Evolutionary conservation across 2,113 vertebrate genomes (phyloP), one percentile per base, ranked within the genome.

Genomic region (Paradisaea rubra): DNA sequence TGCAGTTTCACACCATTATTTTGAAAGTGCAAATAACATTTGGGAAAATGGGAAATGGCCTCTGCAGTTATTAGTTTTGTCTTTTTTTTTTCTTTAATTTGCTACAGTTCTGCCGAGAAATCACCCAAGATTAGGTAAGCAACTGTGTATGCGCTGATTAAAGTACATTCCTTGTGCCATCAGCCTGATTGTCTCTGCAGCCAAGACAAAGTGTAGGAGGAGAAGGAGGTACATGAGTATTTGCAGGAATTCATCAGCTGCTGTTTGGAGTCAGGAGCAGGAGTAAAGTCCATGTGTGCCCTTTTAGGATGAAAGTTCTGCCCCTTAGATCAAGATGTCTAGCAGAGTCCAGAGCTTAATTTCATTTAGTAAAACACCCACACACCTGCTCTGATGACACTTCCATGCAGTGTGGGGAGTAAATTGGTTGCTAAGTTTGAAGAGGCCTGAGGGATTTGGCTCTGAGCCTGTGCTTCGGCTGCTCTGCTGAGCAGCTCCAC

Each of bases 11-110:
- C 81, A 65, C 31, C 33, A 30, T 70, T 60, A 39, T 61, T 95
- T 64, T 52, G 47, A 81, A 84, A 86, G 57, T 53, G 33, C 53
- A 91, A 72, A 85, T 41, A 78, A 70, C 82, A 57, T 56, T 74
- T 82, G 52, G 39, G 71, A 63, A 79, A 85, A 90, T 44, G 53
- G 65, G 39, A 66, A 81, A 54, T 52, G 31, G 37, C 37, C 65
- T 54, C 63, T 64, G 47, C 44, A 59, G 45, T 71, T 87, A 79
- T 56, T 81, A 25, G 20, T 11, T 88, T 79, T 83, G 39, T 23
- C 11, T 45, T 4, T 18, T 30, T 64, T 10, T 33, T 27, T 11
- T 25, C 45, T 54, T 44, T 4, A 41, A 61, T 71, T 92, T 89
- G 33, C 69, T 54, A 3, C 18, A 33, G 21, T 11, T 59, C 56